Evolutionary conservation across 2,888 invertebrate species (phyloP), one percentile per base, ranked within the genome.

Genomic region (Drosophila prolongata): DNA sequence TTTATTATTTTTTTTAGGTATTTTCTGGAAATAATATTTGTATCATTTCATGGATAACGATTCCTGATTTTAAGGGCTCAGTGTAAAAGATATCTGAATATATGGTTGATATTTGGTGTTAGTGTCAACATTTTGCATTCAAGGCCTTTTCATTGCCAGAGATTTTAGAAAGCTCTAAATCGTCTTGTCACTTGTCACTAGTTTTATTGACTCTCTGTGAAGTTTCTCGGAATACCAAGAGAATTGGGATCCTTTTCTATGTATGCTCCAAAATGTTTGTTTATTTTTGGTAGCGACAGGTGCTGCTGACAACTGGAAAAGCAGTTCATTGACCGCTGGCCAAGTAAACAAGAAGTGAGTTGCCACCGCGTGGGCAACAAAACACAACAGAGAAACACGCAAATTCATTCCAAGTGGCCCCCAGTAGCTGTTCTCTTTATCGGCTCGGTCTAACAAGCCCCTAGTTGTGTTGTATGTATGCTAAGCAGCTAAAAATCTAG

Each of bases 361-460:
- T 10, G 52, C 38, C 38, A 42, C 52, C 52, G 68, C 57, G 61
- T 66, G 66, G 66, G 66, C 49, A 67, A 43, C 35, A 6, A 11
- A 14, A 44, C 59, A 37, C 47, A 54, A 42, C 54, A 11, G n/a
- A 24, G 44, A 53, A 69, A 34, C 69, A 70, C 71, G 69, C 69
- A 44, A 70, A 70, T 70, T 54, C 61, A 44, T 60, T 70, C 60
- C 47, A 43, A 69, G 70, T 59, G 68, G 44, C 16, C 42, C 46
- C 30, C 11, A 19, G 62, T 19, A 24, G 40, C 43, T 42, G 50
- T 35, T 50, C 68, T 71, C 55, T 83, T 82, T 83, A 82, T 83
- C 87, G 78, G 78, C 54, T 78, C 75, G 84, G 52, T 37, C 75
- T 75, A 87, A 87, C 87, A 79, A 83, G 88, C 74, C 74, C 71